Evolutionary conservation across 2,888 invertebrate genomes (phyloP).

Genomic region (Laothoe populi): DNA sequence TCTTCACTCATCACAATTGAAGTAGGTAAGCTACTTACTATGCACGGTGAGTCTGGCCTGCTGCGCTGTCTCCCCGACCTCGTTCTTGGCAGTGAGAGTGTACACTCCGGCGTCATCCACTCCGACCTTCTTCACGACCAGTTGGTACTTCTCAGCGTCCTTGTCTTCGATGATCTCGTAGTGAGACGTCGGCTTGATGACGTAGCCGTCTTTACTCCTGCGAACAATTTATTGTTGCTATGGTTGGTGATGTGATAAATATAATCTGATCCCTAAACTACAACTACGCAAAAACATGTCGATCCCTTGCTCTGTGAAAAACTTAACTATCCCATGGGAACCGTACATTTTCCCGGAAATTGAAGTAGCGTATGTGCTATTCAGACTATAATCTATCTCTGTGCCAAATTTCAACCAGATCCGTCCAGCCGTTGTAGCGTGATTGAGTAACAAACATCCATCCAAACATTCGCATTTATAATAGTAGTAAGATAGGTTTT

Average conservation of each 20-base stretch:
- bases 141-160: constrained; percentile 87
- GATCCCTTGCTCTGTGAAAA: no score
- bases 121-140: constrained; percentile 89
- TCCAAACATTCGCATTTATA: no score
- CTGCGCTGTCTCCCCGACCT: constrained; percentile 88
- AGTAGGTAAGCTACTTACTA: constrained; percentile 81
- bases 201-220: constrained; percentile 87
- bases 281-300: no score
- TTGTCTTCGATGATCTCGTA: constrained; percentile 86
- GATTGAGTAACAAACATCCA: no score
- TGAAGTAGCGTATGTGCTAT: no score
- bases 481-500: no score
- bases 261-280: no score
- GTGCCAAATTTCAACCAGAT: no score
- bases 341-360: no score
- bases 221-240: neutral
- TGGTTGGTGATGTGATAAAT: neutral
- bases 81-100: constrained; percentile 90
- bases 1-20: neutral
- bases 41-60: constrained; percentile 89
- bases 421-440: no score
- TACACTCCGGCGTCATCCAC: constrained; percentile 92
- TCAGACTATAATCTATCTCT: no score
- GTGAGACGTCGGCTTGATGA: constrained; percentile 84
- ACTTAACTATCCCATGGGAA: no score